phyloP scores from a whole-genome alignment of 2,113 vertebrate genomes.

The Spizaetus ornatus region DNA sequence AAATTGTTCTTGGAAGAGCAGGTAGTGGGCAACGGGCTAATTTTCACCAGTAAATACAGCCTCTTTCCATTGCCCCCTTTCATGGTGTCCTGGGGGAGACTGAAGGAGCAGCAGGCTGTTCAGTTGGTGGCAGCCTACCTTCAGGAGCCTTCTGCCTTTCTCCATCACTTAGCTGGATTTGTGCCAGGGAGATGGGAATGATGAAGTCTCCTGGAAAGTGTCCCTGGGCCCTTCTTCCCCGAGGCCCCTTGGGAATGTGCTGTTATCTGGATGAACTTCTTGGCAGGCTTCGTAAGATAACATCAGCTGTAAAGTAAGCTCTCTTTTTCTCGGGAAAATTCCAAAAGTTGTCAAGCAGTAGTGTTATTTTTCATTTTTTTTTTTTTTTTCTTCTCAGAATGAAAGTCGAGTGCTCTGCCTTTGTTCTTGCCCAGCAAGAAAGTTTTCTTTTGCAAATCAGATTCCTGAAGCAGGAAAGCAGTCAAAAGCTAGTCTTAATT shows the following conservation, averaged over 20 bases:
- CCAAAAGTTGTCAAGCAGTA: not conserved
- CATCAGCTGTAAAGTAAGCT: not conserved
- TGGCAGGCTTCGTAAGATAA: slow-evolving; percentile 3
- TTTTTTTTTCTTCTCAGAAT: not conserved
- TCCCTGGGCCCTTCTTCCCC: not conserved
- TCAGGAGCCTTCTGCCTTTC: not conserved
- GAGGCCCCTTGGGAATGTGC: not conserved
- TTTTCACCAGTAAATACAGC: not conserved
- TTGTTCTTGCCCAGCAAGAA: not conserved
- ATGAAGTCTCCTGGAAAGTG: not conserved
- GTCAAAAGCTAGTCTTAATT: not conserved
- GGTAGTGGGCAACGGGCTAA: not conserved
- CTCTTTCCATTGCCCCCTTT: not conserved
- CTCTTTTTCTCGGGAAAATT: not conserved
- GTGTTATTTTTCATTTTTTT: not conserved
- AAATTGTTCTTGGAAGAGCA: not conserved
- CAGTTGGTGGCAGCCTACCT: not conserved
- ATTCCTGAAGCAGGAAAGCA: not conserved
- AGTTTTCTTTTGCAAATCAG: not conserved
- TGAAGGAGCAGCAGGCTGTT: not conserved
- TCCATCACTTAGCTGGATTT: not conserved
- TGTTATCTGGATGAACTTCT: slow-evolving; percentile 33
- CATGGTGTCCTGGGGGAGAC: not conserved
- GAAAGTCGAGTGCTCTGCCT: not conserved
- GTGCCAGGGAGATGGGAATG: not conserved